Evolutionary conservation across 2,888 invertebrate genomes (phyloP), one percentile per base, ranked within the genome.

Genomic region (Agriopis aurantiaria): DNA sequence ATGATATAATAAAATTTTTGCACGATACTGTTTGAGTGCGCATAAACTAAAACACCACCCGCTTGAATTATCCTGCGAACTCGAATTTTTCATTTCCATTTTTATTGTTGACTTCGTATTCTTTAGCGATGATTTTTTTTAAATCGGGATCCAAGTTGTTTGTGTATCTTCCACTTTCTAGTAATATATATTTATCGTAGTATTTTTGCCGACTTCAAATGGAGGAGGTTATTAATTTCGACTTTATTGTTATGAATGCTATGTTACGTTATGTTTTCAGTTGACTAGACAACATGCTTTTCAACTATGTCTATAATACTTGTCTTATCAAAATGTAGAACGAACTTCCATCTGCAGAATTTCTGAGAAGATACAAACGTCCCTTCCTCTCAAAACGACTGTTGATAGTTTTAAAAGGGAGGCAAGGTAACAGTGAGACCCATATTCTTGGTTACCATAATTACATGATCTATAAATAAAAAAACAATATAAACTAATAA

Each of bases 1-100:
- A 83, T 74, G 81, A 78, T 74, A 76, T 75, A 71, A 78, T 83
- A 78, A 80, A 80, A 78, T 79, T 79, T 77, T 59, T 55, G 70
- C 66, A 61, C 62, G 61, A 59, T 68, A 78, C 76, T 73, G 69
- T 72, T 74, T 70, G 75, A 76, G 75, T 73, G 73, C 76, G 75
- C 75, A 71, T 75, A 77, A 72, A 73, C 76, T 77, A 79, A 81
- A 80, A 71, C 69, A 72, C 56, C 56, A 69, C 68, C 65, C 62
- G 40, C 68, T 72, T 65, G 59, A 49, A 68, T 71, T 71, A 59
- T 60, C 61, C 69, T 65, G 68, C 56, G 53, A 46, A 74, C 62
- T 71, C 53, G 45, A 71, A 68, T 58, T 66, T 69, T 72, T 68
- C 66, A 56, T 68, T 67, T 23, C 55, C 51, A 56, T 40, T 68